Base-by-base conservation (phyloP, 2,113 vertebrate genomes). In the Larimichthys crocea region DNA sequence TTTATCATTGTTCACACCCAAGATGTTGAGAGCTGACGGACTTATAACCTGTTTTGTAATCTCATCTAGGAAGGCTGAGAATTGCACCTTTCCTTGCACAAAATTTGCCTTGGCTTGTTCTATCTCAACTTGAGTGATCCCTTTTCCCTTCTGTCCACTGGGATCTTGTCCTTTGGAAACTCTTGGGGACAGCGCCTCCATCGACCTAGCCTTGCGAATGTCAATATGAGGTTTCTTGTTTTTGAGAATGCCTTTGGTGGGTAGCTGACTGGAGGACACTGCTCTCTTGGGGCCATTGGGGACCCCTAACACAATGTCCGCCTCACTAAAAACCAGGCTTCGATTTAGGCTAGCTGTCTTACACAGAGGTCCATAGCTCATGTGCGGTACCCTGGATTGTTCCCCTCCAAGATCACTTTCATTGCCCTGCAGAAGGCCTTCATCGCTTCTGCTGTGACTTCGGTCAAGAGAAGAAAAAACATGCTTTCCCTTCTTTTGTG, bases 21-120 rank as follows among this genome's bases (percentile, higher is more conserved):
- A 86, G 24, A 90, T 94, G 31, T 31, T 93, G 22, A 96, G 94
- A 17, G 74, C 88, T 0, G 93, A 94, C 0, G 96, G 95, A 71
- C 95, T 96, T 64, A 96, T 93, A 22, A 97, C 94, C 52, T 95
- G 95, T 24, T 88, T 91, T 6, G 96, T 96, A 60, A 96, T 96
- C 80, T 96, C 96, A 70, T 96, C 93, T 26, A 96, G 87, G 88
- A 97, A 96, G 5, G 94, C 95, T 5, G 96, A 97, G 46, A 96
- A 96, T 49, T 93, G 93, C n/a, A 95, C 20, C 78, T 96, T 96
- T 74, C 92, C 93, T 77, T 95, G 90, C 5, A 95, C 74, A 67
- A 95, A 80, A 66, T 85, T 90, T 22, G 86, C 52, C 56, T 64
- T 92, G 4, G 82, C 82, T 49, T 52, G 76, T 60, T 90, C 86